phyloP scores from a whole-genome alignment of 2,888 invertebrate species.

The Cenopis cana region DNA sequence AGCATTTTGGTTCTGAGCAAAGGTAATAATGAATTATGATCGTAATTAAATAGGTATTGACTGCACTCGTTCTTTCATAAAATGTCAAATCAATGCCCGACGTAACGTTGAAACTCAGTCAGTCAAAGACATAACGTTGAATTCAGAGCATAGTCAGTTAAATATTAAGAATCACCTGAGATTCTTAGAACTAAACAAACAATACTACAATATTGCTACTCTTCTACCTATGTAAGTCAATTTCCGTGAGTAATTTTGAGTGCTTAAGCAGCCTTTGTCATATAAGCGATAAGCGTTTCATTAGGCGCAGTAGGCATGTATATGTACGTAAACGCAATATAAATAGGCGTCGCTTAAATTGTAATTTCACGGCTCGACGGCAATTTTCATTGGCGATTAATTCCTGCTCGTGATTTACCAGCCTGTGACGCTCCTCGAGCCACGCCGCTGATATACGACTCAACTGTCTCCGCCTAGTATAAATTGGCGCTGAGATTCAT shows the following conservation, averaged over 20 bases:
- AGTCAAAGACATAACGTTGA: no score
- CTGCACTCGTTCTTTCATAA: constrained; percentile 42
- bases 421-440: constrained; percentile 58
- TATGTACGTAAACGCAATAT: constrained; percentile 59
- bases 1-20: neutral
- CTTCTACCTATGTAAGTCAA: neutral
- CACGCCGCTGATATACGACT: constrained; percentile 53
- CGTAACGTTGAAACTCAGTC: constrained; percentile 15
- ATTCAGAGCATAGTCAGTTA: no score
- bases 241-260: neutral
- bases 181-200: neutral
- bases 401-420: constrained; percentile 72
- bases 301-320: constrained; percentile 41
- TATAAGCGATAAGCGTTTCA: constrained; percentile 37
- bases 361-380: constrained; percentile 81
- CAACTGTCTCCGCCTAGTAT: neutral
- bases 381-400: constrained; percentile 82
- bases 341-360: constrained; percentile 76
- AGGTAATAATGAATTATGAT: neutral
- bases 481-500: neutral
- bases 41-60: constrained; percentile 4
- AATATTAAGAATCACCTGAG: neutral
- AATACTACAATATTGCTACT: neutral
- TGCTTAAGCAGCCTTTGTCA: constrained; percentile 29
- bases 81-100: constrained; percentile 47